phyloP scores from a whole-genome alignment of 2,888 invertebrate genomes.

The Idaea aversata region DNA sequence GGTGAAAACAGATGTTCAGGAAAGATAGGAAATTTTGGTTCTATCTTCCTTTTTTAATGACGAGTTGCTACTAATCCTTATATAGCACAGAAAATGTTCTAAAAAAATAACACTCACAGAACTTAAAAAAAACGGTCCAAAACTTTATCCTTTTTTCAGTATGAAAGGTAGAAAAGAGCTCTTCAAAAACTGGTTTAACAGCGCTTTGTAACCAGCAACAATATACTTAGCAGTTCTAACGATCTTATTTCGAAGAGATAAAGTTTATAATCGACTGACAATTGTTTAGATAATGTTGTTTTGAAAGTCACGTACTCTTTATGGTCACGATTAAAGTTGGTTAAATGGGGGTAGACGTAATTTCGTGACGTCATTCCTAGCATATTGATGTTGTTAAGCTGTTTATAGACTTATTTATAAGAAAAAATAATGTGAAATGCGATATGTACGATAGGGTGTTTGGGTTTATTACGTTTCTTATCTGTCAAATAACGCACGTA shows the following conservation, averaged over 20 bases:
- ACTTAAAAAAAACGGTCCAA: background rate
- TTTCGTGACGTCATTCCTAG: slow-evolving; percentile 46
- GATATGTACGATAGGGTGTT: too few species aligned
- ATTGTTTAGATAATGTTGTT: slow-evolving; percentile 30
- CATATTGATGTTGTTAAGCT: slow-evolving; percentile 38
- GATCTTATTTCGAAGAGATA: slow-evolving; percentile 27
- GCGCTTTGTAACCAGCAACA: slow-evolving; percentile 32
- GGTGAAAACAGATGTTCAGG: too few species aligned
- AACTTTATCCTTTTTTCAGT: slow-evolving; percentile 2
- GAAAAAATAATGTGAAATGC: background rate
- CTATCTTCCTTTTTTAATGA: too few species aligned
- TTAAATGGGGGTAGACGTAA: slow-evolving; percentile 49
- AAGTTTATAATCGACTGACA: slow-evolving; percentile 32
- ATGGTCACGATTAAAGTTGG: slow-evolving; percentile 48
- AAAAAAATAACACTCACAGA: too few species aligned
- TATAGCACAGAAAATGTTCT: too few species aligned
- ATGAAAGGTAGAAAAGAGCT: slow-evolving; percentile 19
- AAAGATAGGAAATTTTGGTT: too few species aligned
- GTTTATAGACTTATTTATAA: background rate
- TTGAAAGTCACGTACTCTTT: slow-evolving; percentile 45
- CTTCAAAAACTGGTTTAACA: slow-evolving; percentile 34
- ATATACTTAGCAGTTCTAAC: slow-evolving; percentile 24
- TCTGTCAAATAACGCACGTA: too few species aligned
- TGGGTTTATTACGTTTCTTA: too few species aligned
- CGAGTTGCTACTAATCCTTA: too few species aligned